phyloP scores from a whole-genome alignment of 2,888 invertebrate genomes.

The Pecten maximus region DNA sequence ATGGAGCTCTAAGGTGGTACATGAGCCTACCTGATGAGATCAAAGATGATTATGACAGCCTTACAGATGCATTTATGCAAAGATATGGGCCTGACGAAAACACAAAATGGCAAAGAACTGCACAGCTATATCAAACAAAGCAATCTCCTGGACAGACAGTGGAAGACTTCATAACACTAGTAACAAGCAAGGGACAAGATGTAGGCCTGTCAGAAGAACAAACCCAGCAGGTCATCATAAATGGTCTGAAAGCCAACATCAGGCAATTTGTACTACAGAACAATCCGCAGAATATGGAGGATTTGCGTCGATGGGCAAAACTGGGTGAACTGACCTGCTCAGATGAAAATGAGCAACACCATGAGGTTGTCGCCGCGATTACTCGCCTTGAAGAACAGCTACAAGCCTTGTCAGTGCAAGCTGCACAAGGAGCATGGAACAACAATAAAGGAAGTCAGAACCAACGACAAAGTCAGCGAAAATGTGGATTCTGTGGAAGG shows the following conservation, averaged over 20 bases:
- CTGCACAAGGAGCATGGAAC: no score
- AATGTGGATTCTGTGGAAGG: constrained; percentile 16
- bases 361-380: no score
- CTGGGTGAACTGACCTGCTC: no score
- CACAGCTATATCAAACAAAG: neutral
- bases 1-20: neutral
- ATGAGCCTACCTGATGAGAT: neutral
- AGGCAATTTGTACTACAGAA: neutral
- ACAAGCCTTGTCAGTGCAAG: no score
- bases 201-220: neutral
- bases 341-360: no score
- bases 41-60: neutral
- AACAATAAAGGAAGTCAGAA: no score
- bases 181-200: neutral
- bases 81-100: neutral
- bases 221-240: neutral
- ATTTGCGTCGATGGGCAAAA: no score
- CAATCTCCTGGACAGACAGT: neutral
- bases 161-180: neutral
- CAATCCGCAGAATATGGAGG: no score
- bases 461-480: neutral
- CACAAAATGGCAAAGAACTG: constrained; percentile 22
- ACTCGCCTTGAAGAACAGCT: no score
- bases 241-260: neutral
- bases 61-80: neutral